Base-by-base conservation (phyloP, 2,888 invertebrate species). In the Scrobipalpa atriplicella region DNA sequence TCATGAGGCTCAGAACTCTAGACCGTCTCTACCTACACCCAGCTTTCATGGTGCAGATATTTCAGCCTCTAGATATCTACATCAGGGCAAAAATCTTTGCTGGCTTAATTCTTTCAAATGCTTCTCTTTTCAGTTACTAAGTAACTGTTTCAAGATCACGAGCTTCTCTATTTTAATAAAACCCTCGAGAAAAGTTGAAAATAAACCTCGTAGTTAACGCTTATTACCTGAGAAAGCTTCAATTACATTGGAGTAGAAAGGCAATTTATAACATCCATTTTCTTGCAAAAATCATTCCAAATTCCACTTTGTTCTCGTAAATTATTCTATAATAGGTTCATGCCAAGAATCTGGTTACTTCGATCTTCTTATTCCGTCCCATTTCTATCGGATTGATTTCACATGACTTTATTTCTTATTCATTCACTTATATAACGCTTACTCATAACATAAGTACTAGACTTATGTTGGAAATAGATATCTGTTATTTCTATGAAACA, bases 281-380 rank as follows among this genome's bases (percentile, higher is more conserved):
- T 29, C 5, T 56, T 64, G 54, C 10, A 38, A 52, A 64, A 61
- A 56, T 56, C 21, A 21, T 56, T 56, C 54, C 13, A 11, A 56
- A 66, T 51, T 66, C 36, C 51, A 54, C 19, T 62, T 66, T 62
- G 54, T 36, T 16, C 66, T 66, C 62, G 54, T 62, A 62, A 66
- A 62, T 54, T 66, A 66, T 66, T 66, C 65, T 41, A 16, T 58
- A 38, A 58, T 38, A 58, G 58, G 58, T 16, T 11, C 21, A 56
- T 56, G 54, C 54, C 54, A 56, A 56, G 21, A 56, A 56, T 56
- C 21, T 11, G 13, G 54, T 56, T 56, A 56, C 54, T 19, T 56
- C 21, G 21, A 56, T 13, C 21, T 56, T 21, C 54, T 56, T 21
- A 56, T 21, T 56, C 13, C 21, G 11, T 56, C 13, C 13, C 21